Evolutionary conservation across 1,140 invertebrate species (phyloP), one percentile per base, ranked within the genome.

Genomic region (Achroia grisella): DNA sequence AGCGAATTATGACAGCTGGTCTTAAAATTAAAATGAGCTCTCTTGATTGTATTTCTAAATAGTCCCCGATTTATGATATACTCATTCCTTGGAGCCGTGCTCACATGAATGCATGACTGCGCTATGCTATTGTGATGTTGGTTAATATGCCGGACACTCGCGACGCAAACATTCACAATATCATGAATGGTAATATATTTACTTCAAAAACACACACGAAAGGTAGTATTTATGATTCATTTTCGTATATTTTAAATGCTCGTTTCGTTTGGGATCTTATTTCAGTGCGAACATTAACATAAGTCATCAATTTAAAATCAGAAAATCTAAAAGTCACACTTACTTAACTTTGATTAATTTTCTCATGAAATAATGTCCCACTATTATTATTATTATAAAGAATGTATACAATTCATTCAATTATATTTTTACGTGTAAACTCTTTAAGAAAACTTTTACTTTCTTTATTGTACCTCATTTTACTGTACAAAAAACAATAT

Each of bases 141-240:
- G 65, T 70, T 44, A 27, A 51, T 51, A 59, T 52, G 64, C 60
- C 69, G 70, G 62, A 52, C 58, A 63, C 52, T 66, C 66, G 76
- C 69, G 71, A 63, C 37, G 61, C 77, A 71, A 79, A 77, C 63
- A 76, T 78, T 77, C 73, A 75, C 75, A 78, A 71, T 72, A 67
- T 74, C 70, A 75, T 55, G 52, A 74, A 78, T 73, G 80, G 76
- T 84, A 81, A 80, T 68, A 81, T 69, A 82, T 72, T 76, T 71
- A 67, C 69, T 62, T 60, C 69, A 72, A 67, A 74, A 71, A 76
- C 72, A 77, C 52, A 76, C 64, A 75, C 62, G 56, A 52, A 79
- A 84, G 78, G 78, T 82, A 82, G 78, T 85, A 84, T 82, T 77
- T 77, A 74, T 65, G 50, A 69, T 76, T 76, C 61, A 81, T 84